A percentile compares a stretch with the other conserved stretches of the same genome.
Evolutionary conservation across 2,797 vertebrate species (phyloP).

Genomic region (Tympanoctomys barrerae): DNA sequence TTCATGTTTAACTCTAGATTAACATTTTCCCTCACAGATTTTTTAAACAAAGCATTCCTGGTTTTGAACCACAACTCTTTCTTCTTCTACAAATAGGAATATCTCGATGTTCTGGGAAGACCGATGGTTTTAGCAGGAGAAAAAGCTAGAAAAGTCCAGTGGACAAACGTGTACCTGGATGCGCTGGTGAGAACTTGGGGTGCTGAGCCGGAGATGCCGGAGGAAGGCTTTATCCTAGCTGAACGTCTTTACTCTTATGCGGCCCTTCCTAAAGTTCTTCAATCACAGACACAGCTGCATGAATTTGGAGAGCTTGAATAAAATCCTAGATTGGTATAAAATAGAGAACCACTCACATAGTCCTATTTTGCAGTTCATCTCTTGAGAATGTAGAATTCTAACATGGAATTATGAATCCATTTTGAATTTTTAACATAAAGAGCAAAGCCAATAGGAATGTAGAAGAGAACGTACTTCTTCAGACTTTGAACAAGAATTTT

Average conservation of each 20-base stretch:
- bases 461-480: background rate
- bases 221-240: background rate
- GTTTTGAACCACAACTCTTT: constrained; percentile 43
- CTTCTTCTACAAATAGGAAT: constrained; percentile 91
- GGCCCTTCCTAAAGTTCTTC: background rate
- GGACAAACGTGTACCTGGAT: constrained; percentile 99
- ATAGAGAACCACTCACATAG: background rate
- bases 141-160: constrained; percentile 97
- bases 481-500: constrained; percentile 8
- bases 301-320: background rate
- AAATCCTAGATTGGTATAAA: background rate
- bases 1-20: background rate
- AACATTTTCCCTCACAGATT: background rate
- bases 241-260: background rate
- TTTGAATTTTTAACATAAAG: constrained; percentile 20
- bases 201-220: background rate
- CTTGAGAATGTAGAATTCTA: background rate
- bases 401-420: background rate
- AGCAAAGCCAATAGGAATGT: background rate
- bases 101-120: constrained; percentile 97
- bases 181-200: constrained; percentile 92
- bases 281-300: background rate
- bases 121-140: constrained; percentile 98
- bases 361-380: background rate
- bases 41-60: background rate